Conservation (phyloP, 2,113 vertebrate genomes). For the Nothocercus julius region DNA sequence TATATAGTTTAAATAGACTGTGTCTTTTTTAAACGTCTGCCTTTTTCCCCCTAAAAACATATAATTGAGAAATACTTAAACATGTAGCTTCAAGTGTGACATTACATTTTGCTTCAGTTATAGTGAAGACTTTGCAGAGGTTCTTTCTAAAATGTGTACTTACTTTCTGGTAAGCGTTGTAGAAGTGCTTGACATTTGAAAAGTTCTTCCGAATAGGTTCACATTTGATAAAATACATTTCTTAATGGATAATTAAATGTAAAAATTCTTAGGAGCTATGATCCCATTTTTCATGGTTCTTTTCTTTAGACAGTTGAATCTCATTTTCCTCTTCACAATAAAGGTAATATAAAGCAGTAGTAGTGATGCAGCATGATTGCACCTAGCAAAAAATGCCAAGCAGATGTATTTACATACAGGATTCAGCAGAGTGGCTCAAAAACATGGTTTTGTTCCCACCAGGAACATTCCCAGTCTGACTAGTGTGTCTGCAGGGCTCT, state of each 20-base stretch:
- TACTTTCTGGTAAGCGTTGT: neutral
- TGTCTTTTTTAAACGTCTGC: neutral
- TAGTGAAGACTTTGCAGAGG: neutral
- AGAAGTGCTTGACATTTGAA: neutral
- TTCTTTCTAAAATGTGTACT: neutral
- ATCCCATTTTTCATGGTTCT: neutral
- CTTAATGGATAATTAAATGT: neutral
- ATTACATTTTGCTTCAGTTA: neutral
- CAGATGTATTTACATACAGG: neutral
- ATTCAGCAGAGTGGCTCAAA: neutral
- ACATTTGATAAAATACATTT: neutral
- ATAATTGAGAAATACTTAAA: neutral
- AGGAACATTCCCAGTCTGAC: neutral
- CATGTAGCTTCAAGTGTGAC: neutral
- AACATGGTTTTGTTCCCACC: neutral
- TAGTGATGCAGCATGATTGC: neutral
- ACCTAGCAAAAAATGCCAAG: neutral
- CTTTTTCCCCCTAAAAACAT: neutral
- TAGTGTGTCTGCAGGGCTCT: neutral
- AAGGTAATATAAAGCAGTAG: neutral
- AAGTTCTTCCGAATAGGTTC: neutral
- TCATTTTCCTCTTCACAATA: neutral
- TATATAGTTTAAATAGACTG: neutral
- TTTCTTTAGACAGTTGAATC: neutral
- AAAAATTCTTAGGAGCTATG: neutral